These are phyloP conservation scores for Peromyscus attwateri DNA, from an alignment of 2,797 vertebrate genomes.

Conservation along the genomic window DNA sequence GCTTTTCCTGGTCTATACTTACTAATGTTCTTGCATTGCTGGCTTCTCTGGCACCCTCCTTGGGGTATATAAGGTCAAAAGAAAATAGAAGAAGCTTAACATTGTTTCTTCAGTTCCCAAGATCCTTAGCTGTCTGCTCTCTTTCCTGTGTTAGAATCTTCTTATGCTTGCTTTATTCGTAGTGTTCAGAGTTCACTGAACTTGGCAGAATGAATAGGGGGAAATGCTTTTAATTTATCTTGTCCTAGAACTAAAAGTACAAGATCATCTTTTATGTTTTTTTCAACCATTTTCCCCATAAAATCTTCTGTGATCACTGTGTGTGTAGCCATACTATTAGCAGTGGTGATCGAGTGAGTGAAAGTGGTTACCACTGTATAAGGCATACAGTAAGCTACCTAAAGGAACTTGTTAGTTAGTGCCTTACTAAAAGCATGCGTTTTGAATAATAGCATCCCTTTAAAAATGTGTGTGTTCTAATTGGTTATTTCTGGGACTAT, in stretches of 20 bases:
- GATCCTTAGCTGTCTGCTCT: background rate
- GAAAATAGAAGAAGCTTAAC: background rate
- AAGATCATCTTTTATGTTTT: conserved; percentile 17
- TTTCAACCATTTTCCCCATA: background rate
- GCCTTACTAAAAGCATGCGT: background rate
- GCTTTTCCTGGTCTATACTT: background rate
- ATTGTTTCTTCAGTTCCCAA: background rate
- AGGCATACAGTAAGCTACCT: background rate
- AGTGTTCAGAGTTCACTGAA: background rate
- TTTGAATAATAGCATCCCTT: background rate
- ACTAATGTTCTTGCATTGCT: background rate
- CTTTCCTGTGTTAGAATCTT: background rate
- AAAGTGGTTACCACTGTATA: background rate
- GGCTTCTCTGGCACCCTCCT: background rate
- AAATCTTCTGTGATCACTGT: background rate
- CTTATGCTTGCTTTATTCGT: background rate
- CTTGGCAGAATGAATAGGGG: background rate
- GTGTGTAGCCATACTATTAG: background rate
- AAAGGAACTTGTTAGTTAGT: background rate
- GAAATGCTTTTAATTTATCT: conserved; percentile 9
- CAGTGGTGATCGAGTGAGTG: background rate
- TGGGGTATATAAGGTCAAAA: background rate
- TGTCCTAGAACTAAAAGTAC: conserved; percentile 34
- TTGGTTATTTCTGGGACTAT: conserved; percentile 4
- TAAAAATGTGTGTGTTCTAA: background rate